Conservation (phyloP, 2,888 invertebrate genomes). For the Synergus itoensis region DNA sequence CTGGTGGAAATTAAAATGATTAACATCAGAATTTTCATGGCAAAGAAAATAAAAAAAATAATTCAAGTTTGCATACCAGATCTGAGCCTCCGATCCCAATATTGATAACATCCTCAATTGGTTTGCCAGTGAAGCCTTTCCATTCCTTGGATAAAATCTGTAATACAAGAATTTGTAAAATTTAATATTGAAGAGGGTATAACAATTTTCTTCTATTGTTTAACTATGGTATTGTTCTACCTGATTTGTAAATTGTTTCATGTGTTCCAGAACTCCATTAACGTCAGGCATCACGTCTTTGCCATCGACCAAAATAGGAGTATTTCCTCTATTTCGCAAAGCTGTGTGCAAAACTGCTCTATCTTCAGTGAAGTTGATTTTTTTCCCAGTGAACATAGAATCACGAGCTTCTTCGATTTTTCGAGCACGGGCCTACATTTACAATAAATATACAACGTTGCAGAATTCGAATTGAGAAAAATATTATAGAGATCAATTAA, state of each 20-base stretch:
- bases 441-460: conserved; percentile 47
- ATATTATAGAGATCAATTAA: conserved; percentile 30
- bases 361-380: conserved; percentile 98
- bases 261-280: conserved; percentile 93
- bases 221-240: conserved; percentile 77
- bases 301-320: conserved; percentile 89
- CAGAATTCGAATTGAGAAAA: conserved; percentile 39
- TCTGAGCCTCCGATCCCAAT: conserved; percentile 99
- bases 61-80: conserved; percentile 80
- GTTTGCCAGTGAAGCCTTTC: conserved; percentile 87
- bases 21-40: background rate
- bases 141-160: conserved; percentile 73
- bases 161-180: conserved; percentile 41
- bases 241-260: conserved; percentile 94
- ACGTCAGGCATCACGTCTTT: conserved; percentile 96
- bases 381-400: conserved; percentile 95
- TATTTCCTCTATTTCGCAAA: conserved; percentile 90
- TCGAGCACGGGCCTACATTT: conserved; percentile 82
- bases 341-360: conserved; percentile 97
- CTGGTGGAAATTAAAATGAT: conserved; percentile 70
- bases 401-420: conserved; percentile 91
- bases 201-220: conserved; percentile 11
- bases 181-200: background rate
- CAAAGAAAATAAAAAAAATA: background rate
- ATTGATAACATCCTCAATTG: conserved; percentile 98